phyloP scores from a whole-genome alignment of 2,797 vertebrate species.

The Cossypha caffra region DNA sequence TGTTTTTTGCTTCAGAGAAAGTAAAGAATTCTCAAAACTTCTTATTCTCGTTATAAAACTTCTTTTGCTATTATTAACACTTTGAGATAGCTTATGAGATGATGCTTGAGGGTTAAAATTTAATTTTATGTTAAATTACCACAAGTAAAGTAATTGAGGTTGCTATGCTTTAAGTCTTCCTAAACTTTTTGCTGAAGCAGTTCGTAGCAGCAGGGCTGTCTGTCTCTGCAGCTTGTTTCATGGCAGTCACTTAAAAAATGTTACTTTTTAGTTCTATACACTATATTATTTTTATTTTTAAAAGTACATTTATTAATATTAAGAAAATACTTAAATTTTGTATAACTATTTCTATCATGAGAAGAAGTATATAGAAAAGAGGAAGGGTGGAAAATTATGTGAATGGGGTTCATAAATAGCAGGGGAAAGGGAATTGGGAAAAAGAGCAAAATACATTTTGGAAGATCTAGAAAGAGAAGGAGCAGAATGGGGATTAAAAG shows the following conservation, averaged over 20 bases:
- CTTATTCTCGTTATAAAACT: background rate
- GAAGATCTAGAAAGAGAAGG: conserved; percentile 13
- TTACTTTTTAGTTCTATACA: background rate
- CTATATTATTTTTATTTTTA: background rate
- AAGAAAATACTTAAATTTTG: background rate
- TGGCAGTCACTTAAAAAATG: background rate
- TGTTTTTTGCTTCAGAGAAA: conserved; percentile 59
- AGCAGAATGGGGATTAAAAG: conserved; percentile 14
- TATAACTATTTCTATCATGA: background rate
- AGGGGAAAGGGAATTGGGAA: background rate
- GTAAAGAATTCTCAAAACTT: conserved; percentile 23
- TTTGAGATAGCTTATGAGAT: conserved; percentile 48
- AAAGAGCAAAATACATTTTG: background rate
- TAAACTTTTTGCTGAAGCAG: conserved; percentile 21
- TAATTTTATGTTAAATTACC: conserved; percentile 43
- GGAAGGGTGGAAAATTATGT: background rate
- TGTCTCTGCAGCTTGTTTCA: background rate
- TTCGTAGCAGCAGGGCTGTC: background rate
- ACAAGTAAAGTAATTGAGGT: background rate
- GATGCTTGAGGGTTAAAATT: conserved; percentile 48
- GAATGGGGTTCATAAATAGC: background rate
- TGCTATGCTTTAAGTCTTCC: background rate
- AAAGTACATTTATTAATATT: background rate
- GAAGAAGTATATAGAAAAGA: background rate
- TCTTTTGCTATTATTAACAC: background rate